Percentiles rank a stretch among this genome's conserved stretches.
These are phyloP conservation scores for Heliopora coerulea DNA, from an alignment of 92 coral and sea anemone genomes.

Conservation along the genomic window DNA sequence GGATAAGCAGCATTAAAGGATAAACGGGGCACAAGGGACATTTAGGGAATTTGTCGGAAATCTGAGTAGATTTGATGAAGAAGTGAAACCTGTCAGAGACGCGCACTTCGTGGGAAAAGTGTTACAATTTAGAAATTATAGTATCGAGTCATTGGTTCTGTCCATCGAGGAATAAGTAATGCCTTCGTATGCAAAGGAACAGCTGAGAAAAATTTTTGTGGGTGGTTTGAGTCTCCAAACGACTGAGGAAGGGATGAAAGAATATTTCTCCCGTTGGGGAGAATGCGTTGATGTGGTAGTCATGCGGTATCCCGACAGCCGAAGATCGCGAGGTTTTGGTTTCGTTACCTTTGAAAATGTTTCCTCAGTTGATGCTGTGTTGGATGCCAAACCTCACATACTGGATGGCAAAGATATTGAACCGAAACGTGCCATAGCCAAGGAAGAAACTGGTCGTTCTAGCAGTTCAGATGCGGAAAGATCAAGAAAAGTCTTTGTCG, in stretches of 20 bases:
- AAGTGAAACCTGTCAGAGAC: too few relatives aligned
- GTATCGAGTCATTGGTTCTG: too few relatives aligned
- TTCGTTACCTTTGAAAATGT: constrained; percentile 86
- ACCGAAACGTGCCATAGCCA: constrained; percentile 94
- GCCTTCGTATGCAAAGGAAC: constrained; percentile 54
- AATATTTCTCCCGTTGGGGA: constrained; percentile 94
- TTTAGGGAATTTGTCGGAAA: too few relatives aligned
- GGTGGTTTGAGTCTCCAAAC: constrained; percentile 94
- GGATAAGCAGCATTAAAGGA: too few relatives aligned
- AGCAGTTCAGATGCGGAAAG: constrained; percentile 51
- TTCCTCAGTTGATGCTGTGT: constrained; percentile 78
- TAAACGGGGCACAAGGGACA: too few relatives aligned
- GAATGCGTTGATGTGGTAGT: constrained; percentile 88
- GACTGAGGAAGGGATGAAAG: constrained; percentile 77
- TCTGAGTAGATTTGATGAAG: too few relatives aligned
- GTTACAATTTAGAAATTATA: too few relatives aligned
- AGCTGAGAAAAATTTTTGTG: constrained; percentile 87
- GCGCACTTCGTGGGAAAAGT: too few relatives aligned
- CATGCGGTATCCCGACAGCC: constrained; percentile 74
- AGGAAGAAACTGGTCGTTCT: constrained; percentile 75
- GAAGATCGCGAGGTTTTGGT: constrained; percentile 93
- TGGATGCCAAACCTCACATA: constrained; percentile 67
- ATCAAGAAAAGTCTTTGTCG: constrained; percentile 85
- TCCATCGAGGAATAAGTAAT: too few relatives aligned
- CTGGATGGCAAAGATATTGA: constrained; percentile 91